Base-by-base conservation (phyloP, 2,888 invertebrate species). In the Mesorhabditis belari region DNA sequence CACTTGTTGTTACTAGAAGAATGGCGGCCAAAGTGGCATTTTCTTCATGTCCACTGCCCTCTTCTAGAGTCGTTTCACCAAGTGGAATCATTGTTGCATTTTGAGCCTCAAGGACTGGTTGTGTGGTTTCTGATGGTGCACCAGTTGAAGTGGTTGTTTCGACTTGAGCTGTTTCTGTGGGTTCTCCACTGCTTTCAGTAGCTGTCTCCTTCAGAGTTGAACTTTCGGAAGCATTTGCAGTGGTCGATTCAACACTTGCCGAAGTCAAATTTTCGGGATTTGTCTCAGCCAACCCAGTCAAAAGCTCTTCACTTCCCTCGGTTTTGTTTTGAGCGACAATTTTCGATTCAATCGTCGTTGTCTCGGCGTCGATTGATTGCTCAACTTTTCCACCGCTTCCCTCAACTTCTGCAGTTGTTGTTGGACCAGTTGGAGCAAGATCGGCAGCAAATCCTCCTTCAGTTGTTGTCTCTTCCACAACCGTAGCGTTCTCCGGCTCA, bases 131-230 rank as follows among this genome's bases (percentile, higher is more conserved):
- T 3, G 28, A 27, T 35, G 60, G 53, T 52, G 57, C 53, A 2
- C 55, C 63, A 5, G 63, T 55, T 5, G 61, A 57, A 49, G 61
- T 52, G 6, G 65, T 56, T 3, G 58, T 63, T 6, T 50, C 35
- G 6, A 49, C 35, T 5, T 17, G 54, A 6, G 35, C 35, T 35
- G 44, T 35, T 35, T 17, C 44, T 1, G 44, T 35, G 0, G 44
- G n/a, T 35, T 28, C 35, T 19, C 51, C 53, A 54, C 29, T 54
- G n/a, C 52, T 23, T 23, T 54, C 27, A 35, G 54, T 17, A 35
- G 44, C n/a, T n/a, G n/a, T 17, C 44, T 9, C 2, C 44, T 9
- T 35, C 12, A n/a, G 12, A n/a, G 44, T 51, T 49, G 25, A 56
- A 35, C 23, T 3, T 57, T 27, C 57, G 19, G 44, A 27, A 28